Base-by-base conservation (phyloP, 2,888 invertebrate genomes). In the Phlogophora meticulosa region DNA sequence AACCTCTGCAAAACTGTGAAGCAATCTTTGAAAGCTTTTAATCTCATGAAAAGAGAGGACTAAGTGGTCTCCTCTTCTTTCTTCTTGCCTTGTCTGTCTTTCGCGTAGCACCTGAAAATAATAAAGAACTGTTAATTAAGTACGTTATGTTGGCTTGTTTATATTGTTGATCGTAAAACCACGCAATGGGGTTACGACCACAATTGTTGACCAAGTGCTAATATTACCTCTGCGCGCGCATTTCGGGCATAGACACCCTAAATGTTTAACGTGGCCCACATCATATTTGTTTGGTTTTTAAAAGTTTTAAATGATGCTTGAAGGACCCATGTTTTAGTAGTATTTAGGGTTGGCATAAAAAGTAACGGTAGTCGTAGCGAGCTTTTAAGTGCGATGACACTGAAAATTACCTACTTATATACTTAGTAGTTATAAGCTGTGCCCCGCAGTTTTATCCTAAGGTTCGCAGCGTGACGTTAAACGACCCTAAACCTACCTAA, bases 141-240 rank as follows among this genome's bases (percentile, higher is more conserved):
- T 43, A 51, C 36, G n/a, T 45, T 42, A 45, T 42, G 32, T 32
- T 34, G 4, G 28, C 7, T 43, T 63, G 49, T 71, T 63, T 71
- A 24, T 48, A 40, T 71, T 57, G 45, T 49, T 64, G 45, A 38
- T 34, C 57, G 56, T 72, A 53, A 77, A 77, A 48, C 45, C 17
- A 58, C 60, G 55, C 73, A 72, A 55, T 43, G 38, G 46, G 55
- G 58, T 72, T 72, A 65, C 73, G 65, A 65, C 55, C 45, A 40
- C 45, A 17, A 13, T 22, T 78, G 61, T 78, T 66, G 46, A 76
- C 65, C n/a, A 17, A 32, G 57, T 32, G 75, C 60, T 72, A 65
- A 75, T 72, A 64, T 72, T 58, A 42, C 20, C 1, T 46, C 45
- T 72, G 58, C 49, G 65, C 48, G 53, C 73, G 66, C 61, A 72